Evolutionary conservation across 2,113 vertebrate species (phyloP).

Genomic region (Hippopotamus amphibius): DNA sequence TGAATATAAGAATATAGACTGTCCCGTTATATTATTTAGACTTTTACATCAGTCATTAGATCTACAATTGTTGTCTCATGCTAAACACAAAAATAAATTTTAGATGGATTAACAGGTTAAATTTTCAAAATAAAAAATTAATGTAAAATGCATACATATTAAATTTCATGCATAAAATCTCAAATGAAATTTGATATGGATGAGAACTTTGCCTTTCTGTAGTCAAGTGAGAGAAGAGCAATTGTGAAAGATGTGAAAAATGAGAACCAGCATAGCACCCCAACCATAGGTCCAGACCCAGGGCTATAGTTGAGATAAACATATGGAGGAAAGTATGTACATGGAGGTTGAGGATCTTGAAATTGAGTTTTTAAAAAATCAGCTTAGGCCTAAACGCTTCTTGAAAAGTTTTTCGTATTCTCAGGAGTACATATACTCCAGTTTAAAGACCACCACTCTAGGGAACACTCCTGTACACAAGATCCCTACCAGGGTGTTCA

Average conservation of each 20-base stretch:
- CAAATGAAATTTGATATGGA: background rate
- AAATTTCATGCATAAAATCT: background rate
- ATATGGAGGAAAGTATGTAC: background rate
- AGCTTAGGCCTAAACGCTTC: background rate
- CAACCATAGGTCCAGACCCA: background rate
- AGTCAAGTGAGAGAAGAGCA: background rate
- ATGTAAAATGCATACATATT: background rate
- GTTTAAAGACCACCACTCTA: background rate
- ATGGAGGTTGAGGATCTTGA: background rate
- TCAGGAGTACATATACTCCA: background rate
- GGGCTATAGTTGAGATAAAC: background rate
- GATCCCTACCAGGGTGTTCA: background rate
- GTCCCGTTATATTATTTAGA: slow-evolving; percentile 1
- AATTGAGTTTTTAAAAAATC: background rate
- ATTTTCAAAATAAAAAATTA: background rate
- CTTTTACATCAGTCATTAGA: background rate
- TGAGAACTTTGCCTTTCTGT: background rate
- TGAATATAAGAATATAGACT: background rate
- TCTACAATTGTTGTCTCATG: background rate
- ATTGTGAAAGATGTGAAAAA: background rate
- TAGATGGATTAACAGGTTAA: slow-evolving; percentile 6
- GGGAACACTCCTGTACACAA: background rate
- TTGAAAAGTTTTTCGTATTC: background rate
- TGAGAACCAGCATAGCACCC: background rate
- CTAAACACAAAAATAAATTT: slow-evolving; percentile 5